Base-by-base conservation (phyloP, 2,113 vertebrate genomes). In the Urocynchramus pylzowi region DNA sequence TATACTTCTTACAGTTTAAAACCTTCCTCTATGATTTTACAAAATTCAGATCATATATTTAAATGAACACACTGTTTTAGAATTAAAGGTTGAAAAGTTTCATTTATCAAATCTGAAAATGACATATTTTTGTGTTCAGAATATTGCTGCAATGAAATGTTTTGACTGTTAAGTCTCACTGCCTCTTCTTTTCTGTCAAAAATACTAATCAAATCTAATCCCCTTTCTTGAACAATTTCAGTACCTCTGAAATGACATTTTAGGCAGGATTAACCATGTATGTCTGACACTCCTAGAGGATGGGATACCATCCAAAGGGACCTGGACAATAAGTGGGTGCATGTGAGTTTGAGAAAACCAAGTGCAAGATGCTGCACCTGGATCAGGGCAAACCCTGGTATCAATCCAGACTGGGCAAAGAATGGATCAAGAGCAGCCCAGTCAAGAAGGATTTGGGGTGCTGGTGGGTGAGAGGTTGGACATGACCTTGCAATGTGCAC, bases 41-140 rank as follows among this genome's bases (percentile, higher is more conserved):
- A 23, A 78, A 84, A 89, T 57, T 67, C 73, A 87, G 50, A 81
- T 81, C 6, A 42, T 74, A 24, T 45, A 68, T 75, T 65, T 87
- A 90, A 92, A 83, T 92, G 35, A 93, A 52, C 21, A 68, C 53
- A 47, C 16, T 60, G 37, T 60, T 91, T 81, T 33, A 87, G 73
- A 96, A 87, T 59, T 84, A 76, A 86, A 78, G 49, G 42, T 63
- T 91, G 76, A 77, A 76, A 96, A 84, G 39, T 63, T 93, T 75
- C 60, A 91, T 84, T 70, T 80, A 81, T 64, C 44, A 84, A 86
- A 81, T 89, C 71, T 74, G 45, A 94, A 93, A 87, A 84, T 78
- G 45, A 84, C 84, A 78, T 70, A 49, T 84, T 94, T 91, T 90
- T 83, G 56, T 44, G 23, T 84, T 97, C 89, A 80, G 71, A 90